Evolutionary conservation across 2,113 vertebrate genomes (phyloP).

Genomic region (Crotalus horridus): DNA sequence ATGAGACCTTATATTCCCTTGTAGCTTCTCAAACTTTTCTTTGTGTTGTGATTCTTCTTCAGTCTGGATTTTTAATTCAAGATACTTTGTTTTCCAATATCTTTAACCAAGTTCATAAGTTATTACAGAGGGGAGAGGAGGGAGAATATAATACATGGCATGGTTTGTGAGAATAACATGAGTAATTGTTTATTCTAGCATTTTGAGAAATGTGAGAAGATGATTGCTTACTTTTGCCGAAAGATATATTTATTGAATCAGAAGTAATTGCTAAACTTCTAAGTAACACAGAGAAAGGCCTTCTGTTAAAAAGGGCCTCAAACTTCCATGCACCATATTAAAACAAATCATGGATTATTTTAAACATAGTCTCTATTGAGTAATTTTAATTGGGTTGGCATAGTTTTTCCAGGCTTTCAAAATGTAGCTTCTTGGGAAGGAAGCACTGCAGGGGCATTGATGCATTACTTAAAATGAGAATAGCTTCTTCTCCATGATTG

Average conservation of each 20-base stretch:
- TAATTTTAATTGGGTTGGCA: background rate
- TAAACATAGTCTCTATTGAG: background rate
- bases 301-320: background rate
- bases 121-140: background rate
- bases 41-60: background rate
- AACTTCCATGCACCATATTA: background rate
- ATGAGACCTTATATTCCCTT: background rate
- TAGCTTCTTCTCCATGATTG: background rate
- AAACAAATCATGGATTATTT: background rate
- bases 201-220: background rate
- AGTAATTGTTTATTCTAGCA: background rate
- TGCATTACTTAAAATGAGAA: background rate
- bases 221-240: background rate
- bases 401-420: background rate
- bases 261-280: background rate
- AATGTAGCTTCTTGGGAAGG: constrained; percentile 18
- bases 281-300: background rate
- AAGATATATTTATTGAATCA: background rate
- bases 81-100: background rate
- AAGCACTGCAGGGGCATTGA: background rate
- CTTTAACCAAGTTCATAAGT: too few relatives aligned
- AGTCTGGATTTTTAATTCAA: background rate
- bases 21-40: background rate
- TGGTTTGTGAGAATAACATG: background rate
- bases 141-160: background rate